Base-by-base conservation (phyloP, 1,140 invertebrate species). In the Heliothis virescens region DNA sequence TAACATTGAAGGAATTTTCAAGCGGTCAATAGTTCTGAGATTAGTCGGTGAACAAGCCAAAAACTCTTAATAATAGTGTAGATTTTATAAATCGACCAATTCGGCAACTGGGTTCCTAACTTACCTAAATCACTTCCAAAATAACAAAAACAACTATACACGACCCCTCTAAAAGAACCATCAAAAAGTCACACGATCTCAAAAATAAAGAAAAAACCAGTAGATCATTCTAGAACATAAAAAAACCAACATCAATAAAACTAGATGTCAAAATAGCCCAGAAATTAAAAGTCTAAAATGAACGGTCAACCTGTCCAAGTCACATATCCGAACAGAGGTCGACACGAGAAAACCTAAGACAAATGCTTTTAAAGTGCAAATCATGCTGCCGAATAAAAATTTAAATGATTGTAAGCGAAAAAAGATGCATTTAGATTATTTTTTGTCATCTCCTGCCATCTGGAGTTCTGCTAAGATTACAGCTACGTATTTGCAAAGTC, bases 361-460 rank as follows among this genome's bases (percentile, higher is more conserved):
- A 65, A 48, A 65, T 65, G 9, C 41, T 9, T 21, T 12, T 4
- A 48, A 65, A 48, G n/a, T 65, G 62, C 16, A 65, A 65, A 65
- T 65, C 62, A 12, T 4, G 34, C 3, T 26, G 10, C 7, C 26
- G 57, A 59, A 59, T 59, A 48, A 65, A 63, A 65, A 65, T 65
- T 65, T 48, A 48, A 48, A 65, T 65, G 47, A 48, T 48, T 18
- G 9, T 16, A 9, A 5, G 1, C 16, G n/a, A 65, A 65, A 65
- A 65, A 65, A 34, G 34, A 65, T 65, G 62, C 62, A 65, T 65
- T 65, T 47, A 65, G 34, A 65, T 47, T 65, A 18, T 65, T 65
- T 48, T 65, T 47, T 48, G 41, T 13, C n/a, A 47, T 12, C 62
- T 10, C 2, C 41, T 47, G 16, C 34, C 62, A 65, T 65, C 62